Evolutionary conservation across 2,113 vertebrate genomes (phyloP).

Genomic region (Peromyscus maniculatus): DNA sequence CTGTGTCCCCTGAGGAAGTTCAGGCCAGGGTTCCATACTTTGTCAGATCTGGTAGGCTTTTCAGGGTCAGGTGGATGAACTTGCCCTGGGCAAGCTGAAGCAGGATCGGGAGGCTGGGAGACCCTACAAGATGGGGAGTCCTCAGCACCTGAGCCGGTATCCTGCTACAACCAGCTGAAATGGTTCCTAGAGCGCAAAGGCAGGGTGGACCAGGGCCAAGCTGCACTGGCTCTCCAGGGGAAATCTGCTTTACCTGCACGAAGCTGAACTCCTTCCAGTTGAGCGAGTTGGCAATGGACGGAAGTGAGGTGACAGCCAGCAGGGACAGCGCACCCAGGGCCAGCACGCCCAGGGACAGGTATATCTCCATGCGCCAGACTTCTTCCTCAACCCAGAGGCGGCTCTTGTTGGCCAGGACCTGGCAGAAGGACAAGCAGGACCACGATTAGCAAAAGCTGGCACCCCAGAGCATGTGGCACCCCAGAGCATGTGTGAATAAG

Average conservation of each 20-base stretch:
- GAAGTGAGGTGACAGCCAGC: conserved; percentile 96
- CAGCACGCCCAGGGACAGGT: conserved; percentile 95
- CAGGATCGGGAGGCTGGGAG: background rate
- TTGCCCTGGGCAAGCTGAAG: background rate
- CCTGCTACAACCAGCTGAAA: background rate
- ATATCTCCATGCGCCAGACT: conserved; percentile 98
- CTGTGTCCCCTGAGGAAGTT: background rate
- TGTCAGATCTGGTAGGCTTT: background rate
- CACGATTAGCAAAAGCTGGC: background rate
- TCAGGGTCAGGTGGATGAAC: background rate
- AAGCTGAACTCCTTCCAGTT: conserved; percentile 99
- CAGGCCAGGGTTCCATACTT: background rate
- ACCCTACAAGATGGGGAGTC: background rate
- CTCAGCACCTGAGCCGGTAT: accelerated
- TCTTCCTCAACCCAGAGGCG: conserved; percentile 92
- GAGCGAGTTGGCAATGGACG: conserved; percentile 93
- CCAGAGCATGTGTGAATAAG: accelerated
- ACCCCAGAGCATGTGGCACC: background rate
- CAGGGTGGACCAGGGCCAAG: background rate
- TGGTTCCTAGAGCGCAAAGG: background rate
- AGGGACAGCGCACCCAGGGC: conserved; percentile 94
- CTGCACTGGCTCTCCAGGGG: background rate
- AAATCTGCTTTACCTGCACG: conserved; percentile 91
- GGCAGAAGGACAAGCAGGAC: background rate
- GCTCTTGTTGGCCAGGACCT: conserved; percentile 90